Evolutionary conservation across 1,140 invertebrate genomes (phyloP).

Genomic region (Drosophila nasuta): DNA sequence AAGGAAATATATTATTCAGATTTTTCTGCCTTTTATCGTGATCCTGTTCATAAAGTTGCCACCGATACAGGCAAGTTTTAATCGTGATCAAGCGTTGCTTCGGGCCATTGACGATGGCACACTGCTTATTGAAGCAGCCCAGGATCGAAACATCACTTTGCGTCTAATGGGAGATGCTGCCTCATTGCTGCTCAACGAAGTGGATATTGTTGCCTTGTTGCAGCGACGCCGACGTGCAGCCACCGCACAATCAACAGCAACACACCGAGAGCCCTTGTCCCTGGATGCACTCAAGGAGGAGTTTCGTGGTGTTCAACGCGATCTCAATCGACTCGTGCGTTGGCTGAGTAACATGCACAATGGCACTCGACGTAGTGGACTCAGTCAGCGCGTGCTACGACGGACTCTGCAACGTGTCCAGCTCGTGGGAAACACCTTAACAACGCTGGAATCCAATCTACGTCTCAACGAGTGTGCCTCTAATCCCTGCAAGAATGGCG

Average conservation of each 20-base stretch:
- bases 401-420: constrained; percentile 47
- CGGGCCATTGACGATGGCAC: constrained; percentile 38
- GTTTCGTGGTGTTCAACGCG: constrained; percentile 49
- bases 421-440: constrained; percentile 20
- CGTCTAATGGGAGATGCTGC: constrained; percentile 64
- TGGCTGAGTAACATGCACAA: constrained; percentile 40
- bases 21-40: not conserved
- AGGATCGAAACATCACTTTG: constrained; percentile 65
- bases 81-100: not conserved
- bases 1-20: not conserved
- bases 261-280: constrained; percentile 37
- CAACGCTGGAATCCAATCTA: constrained; percentile 25
- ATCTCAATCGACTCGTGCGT: constrained; percentile 29
- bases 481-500: constrained; percentile 93
- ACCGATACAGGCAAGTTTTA: not conserved
- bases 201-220: constrained; percentile 53
- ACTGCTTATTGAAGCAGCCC: constrained; percentile 54
- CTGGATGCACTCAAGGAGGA: constrained; percentile 48
- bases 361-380: constrained; percentile 21
- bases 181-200: constrained; percentile 61
- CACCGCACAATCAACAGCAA: constrained; percentile 11
- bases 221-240: constrained; percentile 27
- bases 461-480: constrained; percentile 88
- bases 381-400: constrained; percentile 37
- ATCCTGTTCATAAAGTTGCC: constrained; percentile 1